Conservation (phyloP, 2,113 vertebrate genomes). For the Cervus canadensis region DNA sequence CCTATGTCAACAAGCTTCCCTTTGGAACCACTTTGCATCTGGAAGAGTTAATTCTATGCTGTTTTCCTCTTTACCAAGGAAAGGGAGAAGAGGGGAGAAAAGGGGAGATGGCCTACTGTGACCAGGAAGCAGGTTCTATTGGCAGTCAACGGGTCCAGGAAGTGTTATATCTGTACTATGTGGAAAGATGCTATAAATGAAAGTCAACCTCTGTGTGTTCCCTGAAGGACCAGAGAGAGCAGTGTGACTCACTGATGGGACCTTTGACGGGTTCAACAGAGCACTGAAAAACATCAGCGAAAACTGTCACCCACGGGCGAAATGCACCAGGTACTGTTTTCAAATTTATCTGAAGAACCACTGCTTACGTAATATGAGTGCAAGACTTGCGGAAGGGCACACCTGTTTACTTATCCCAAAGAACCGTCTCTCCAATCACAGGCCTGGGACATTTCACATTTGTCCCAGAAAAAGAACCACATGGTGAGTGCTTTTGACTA, state of each 20-base stretch:
- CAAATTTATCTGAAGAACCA: background rate
- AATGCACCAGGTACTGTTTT: constrained; percentile 35
- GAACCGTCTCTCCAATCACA: background rate
- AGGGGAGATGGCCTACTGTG: background rate
- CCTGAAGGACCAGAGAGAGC: constrained; percentile 72
- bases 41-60: background rate
- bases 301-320: constrained; percentile 58
- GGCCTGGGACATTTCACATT: background rate
- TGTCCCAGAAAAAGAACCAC: background rate
- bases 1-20: background rate
- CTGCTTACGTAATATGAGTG: background rate
- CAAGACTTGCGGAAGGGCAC: background rate
- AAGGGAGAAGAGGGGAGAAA: constrained; percentile 17
- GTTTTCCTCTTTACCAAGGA: background rate
- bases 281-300: constrained; percentile 61
- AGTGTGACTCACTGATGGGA: constrained; percentile 69
- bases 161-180: constrained; percentile 69
- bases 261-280: background rate
- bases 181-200: constrained; percentile 65
- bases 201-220: constrained; percentile 79
- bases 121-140: background rate
- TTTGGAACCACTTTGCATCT: background rate
- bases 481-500: background rate
- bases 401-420: background rate
- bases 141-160: background rate